Base-by-base conservation (phyloP, 2,888 invertebrate genomes). In the Agrypnus murinus region DNA sequence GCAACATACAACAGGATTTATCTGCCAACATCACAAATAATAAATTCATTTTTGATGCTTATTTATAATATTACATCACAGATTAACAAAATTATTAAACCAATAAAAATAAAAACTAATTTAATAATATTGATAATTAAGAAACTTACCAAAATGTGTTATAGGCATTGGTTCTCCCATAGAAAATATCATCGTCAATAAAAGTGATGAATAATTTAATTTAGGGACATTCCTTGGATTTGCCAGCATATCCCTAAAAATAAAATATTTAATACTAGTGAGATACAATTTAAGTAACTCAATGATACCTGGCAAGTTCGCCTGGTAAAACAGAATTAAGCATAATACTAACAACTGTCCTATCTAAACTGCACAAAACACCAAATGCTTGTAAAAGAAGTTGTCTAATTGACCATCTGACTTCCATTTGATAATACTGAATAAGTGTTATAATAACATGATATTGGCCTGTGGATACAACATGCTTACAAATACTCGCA, bases 351-450 rank as follows among this genome's bases (percentile, higher is more conserved):
- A 96, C 89, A 46, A 95, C 93, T 3, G 92, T 91, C 67, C 92
- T 89, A 84, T 96, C 95, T 71, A 97, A 87, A 32, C 93, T 92
- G 81, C 96, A 96, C 89, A 97, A 92, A 32, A 94, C 93, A 15
- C 94, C 94, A 84, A 97, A 96, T 6, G 95, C 93, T 87, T 96
- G 90, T 66, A 97, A 86, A 45, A 97, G 87, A 8, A 95, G 87
- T 81, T 94, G 92, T 74, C 96, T 89, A 70, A 96, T 92, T 0
- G 93, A 92, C 95, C 95, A 95, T 74, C 95, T 87, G 0, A 93
- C 91, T 86, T 97, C 98, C 97, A 97, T 97, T 87, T 98, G 98
- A 85, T 97, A 98, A 87, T 96, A 98, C 81, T 95, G 93, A 65
- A 96, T 94, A 68, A 98, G 87, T 65, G 94, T 93, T 45, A 92